phyloP scores from a whole-genome alignment of 2,888 invertebrate species.

The Lepidocyrtinus sp. region DNA sequence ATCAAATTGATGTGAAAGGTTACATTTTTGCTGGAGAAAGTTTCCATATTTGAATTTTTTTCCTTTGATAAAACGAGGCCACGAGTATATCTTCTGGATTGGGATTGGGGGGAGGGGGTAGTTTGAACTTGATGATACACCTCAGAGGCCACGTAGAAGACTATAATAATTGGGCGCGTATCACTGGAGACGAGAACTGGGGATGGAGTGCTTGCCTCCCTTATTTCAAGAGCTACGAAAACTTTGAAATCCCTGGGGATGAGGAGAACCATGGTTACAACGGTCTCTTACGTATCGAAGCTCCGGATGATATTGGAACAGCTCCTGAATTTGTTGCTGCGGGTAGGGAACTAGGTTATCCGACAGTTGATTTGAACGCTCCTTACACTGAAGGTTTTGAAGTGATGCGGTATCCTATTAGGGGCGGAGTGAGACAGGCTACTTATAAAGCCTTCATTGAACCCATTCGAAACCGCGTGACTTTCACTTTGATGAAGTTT shows the following conservation, averaged over 20 bases:
- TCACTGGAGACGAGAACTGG: slow-evolving; percentile 44
- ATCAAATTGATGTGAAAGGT: not conserved
- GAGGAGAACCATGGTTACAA: slow-evolving; percentile 56
- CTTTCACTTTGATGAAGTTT: slow-evolving; percentile 22
- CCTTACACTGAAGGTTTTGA: slow-evolving; percentile 63
- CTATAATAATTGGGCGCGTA: slow-evolving; percentile 49
- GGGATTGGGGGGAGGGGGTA: slow-evolving; percentile 48
- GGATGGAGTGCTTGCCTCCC: slow-evolving; percentile 44
- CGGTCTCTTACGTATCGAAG: slow-evolving; percentile 70
- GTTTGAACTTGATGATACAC: slow-evolving; percentile 50
- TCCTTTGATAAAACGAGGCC: slow-evolving; percentile 20
- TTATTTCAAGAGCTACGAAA: slow-evolving; percentile 54
- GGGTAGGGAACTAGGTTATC: slow-evolving; percentile 64
- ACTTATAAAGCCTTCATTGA: slow-evolving; percentile 62
- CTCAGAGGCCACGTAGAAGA: slow-evolving; percentile 43
- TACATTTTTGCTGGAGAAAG: not conserved
- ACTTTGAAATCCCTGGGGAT: slow-evolving; percentile 44
- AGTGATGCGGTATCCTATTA: slow-evolving; percentile 48
- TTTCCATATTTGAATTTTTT: not conserved
- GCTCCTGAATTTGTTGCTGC: slow-evolving; percentile 61
- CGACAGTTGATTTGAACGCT: slow-evolving; percentile 62
- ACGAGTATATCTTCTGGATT: slow-evolving; percentile 36
- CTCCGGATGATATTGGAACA: slow-evolving; percentile 75
- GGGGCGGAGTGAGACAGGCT: slow-evolving; percentile 59
- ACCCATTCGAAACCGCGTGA: slow-evolving; percentile 19